Conservation (phyloP, 2,113 vertebrate species). For the Chinchilla lanigera region DNA sequence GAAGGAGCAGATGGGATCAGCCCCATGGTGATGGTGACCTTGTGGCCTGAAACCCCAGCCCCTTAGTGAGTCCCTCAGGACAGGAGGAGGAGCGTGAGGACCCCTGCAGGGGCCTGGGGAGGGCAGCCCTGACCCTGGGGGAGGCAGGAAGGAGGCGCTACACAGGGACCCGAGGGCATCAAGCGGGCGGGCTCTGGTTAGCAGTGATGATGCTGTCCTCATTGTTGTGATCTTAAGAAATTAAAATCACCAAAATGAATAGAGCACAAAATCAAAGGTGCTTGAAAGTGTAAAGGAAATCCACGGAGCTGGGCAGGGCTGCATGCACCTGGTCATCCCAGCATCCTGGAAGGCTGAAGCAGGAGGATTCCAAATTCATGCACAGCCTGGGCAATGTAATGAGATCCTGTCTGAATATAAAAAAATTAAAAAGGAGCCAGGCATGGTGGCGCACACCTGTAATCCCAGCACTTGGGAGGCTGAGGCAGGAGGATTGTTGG, state of each 20-base stretch:
- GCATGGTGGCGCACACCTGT: too few relatives aligned
- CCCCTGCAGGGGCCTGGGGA: neutral
- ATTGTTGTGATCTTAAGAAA: neutral
- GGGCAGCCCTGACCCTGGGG: neutral
- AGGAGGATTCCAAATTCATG: neutral
- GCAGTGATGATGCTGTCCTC: too few relatives aligned
- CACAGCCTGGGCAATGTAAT: neutral
- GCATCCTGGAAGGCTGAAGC: neutral
- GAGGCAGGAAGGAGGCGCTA: too few relatives aligned
- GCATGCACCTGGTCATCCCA: neutral
- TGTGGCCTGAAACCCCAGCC: neutral
- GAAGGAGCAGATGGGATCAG: slow-evolving; percentile 31
- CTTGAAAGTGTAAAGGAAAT: neutral
- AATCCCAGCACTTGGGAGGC: too few relatives aligned
- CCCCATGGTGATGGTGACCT: fast-evolving
- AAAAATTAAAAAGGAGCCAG: neutral
- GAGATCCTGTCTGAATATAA: neutral
- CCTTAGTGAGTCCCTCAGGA: neutral
- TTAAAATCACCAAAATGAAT: neutral
- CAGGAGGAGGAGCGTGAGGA: neutral
- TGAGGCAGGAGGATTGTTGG: too few relatives aligned
- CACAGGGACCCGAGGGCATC: neutral
- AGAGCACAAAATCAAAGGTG: neutral
- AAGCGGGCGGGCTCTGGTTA: neutral
- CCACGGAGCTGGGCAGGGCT: neutral